Conservation (phyloP, 2,888 invertebrate genomes). For the Chloroclysta siterata region DNA sequence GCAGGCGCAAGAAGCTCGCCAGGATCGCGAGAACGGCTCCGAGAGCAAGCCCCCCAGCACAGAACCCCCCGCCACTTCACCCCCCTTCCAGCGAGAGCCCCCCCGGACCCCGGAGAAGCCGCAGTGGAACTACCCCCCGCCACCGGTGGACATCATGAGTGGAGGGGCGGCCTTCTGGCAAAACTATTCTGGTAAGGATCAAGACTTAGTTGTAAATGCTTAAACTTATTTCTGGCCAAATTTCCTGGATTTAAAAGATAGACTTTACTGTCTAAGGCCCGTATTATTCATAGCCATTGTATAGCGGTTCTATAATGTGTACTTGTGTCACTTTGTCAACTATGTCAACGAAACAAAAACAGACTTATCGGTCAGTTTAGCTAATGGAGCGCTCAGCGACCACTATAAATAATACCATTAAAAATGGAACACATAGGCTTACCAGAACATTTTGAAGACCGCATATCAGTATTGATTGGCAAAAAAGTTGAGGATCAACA, state of each 20-base stretch:
- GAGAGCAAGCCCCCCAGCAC: constrained; percentile 79
- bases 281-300: no score
- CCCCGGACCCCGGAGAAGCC: constrained; percentile 79
- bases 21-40: constrained; percentile 76
- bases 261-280: no score
- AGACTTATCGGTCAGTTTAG: no score
- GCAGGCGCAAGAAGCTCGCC: constrained; percentile 68
- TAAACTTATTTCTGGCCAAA: background rate
- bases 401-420: no score
- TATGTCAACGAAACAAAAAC: no score
- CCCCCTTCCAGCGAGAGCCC: constrained; percentile 77
- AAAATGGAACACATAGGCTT: no score
- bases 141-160: constrained; percentile 90
- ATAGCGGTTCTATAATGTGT: no score
- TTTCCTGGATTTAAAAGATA: no score
- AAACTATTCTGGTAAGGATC: constrained; percentile 92
- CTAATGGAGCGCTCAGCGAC: no score
- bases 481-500: constrained; percentile 23
- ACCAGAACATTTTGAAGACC: no score
- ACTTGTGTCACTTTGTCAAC: no score
- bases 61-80: constrained; percentile 74
- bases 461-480: no score
- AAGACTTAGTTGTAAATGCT: background rate
- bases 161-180: constrained; percentile 95
- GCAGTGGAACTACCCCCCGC: constrained; percentile 84